Evolutionary conservation across 2,797 vertebrate species (phyloP).

Genomic region (Channa striata): DNA sequence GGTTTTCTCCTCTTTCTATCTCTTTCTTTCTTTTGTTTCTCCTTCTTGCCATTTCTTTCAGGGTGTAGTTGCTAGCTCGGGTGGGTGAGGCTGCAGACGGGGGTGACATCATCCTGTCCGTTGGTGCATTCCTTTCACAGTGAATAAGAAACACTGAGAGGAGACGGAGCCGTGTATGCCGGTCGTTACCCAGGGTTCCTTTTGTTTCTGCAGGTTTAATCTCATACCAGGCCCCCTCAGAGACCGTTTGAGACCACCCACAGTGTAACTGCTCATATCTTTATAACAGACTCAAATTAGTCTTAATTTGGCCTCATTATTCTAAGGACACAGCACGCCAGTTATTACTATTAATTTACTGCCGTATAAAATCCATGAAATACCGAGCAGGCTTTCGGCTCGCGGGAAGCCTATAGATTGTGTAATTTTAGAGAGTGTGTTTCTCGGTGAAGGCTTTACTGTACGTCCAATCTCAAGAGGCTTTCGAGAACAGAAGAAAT

Average conservation of each 20-base stretch:
- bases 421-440: slow-evolving; percentile 22
- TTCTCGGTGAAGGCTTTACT: slow-evolving; percentile 26
- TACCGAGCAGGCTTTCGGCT: slow-evolving; percentile 15
- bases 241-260: slow-evolving; percentile 42
- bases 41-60: background rate
- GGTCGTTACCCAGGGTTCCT: slow-evolving; percentile 32
- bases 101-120: slow-evolving; percentile 75
- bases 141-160: slow-evolving; percentile 65
- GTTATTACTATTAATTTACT: slow-evolving; percentile 26
- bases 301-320: slow-evolving; percentile 58
- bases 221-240: slow-evolving; percentile 19
- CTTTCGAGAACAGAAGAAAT: slow-evolving; percentile 34
- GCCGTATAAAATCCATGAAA: slow-evolving; percentile 40
- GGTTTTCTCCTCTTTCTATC: background rate
- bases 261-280: slow-evolving; percentile 29
- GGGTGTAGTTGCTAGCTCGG: slow-evolving; percentile 38
- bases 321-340: slow-evolving; percentile 42
- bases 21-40: background rate
- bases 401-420: slow-evolving; percentile 21
- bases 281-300: slow-evolving; percentile 36
- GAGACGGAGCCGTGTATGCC: slow-evolving; percentile 29
- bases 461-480: slow-evolving; percentile 41
- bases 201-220: slow-evolving; percentile 57
- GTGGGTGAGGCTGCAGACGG: slow-evolving; percentile 59
- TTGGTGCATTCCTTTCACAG: slow-evolving; percentile 74